These are phyloP conservation scores for Chironomus riparius DNA, from an alignment of 2,888 invertebrate genomes.

Conservation along the genomic window DNA sequence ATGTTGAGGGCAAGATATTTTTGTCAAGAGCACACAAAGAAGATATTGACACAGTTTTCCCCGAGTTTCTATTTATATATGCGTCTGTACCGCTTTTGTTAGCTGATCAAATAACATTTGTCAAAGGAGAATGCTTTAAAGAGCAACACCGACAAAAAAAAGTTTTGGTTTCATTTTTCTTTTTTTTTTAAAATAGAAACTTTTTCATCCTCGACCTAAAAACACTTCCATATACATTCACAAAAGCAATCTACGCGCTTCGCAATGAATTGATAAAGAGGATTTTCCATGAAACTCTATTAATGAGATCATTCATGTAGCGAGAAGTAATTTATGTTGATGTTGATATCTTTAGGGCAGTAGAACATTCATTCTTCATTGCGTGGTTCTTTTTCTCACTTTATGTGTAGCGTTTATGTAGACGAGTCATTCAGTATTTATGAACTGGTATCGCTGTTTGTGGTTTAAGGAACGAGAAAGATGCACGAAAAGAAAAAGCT, in stretches of 20 bases:
- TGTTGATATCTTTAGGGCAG: constrained; percentile 8
- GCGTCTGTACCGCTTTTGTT: background rate
- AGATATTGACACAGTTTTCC: background rate
- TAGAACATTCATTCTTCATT: background rate
- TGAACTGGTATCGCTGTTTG: background rate
- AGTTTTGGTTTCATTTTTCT: background rate
- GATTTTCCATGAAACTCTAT: background rate
- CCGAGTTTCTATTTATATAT: no score
- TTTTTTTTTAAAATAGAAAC: no score
- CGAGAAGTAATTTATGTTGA: background rate
- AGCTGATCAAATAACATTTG: background rate
- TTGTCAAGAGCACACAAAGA: no score
- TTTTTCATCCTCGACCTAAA: background rate
- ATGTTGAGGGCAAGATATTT: no score
- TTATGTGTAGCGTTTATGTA: background rate
- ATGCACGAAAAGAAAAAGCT: background rate
- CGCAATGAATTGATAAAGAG: background rate
- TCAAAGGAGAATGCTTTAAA: no score
- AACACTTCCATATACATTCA: background rate
- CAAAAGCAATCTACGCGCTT: background rate
- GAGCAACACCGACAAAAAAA: background rate
- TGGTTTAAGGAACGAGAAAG: no score
- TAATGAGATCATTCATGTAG: constrained; percentile 3
- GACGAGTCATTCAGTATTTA: background rate
- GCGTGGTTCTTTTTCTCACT: background rate